Evolutionary conservation across 2,888 invertebrate genomes (phyloP).

Genomic region (Arge pagana): DNA sequence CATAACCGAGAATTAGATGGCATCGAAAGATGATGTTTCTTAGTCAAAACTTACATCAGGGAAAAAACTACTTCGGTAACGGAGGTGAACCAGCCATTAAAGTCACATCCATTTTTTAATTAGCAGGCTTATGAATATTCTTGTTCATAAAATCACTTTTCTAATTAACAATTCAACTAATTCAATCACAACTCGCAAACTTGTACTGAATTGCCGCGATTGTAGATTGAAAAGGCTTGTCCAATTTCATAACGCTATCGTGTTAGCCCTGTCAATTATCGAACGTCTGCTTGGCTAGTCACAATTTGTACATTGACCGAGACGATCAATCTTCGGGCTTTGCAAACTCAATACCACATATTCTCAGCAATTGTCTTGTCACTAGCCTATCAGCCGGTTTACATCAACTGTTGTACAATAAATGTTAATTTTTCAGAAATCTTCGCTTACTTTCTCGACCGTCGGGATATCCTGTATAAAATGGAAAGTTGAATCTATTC

Average conservation of each 20-base stretch:
- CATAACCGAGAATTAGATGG: constrained; percentile 7
- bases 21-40: constrained; percentile 20
- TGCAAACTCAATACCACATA: constrained; percentile 4
- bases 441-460: constrained; percentile 7
- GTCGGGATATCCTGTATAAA: neutral
- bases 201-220: constrained; percentile 3
- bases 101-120: constrained; percentile 1
- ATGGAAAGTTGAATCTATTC: no score
- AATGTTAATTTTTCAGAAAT: constrained; percentile 11
- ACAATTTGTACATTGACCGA: constrained; percentile 15
- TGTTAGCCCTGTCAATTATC: constrained; percentile 5
- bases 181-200: neutral
- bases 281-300: constrained; percentile 9
- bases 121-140: neutral
- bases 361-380: constrained; percentile 2
- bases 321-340: constrained; percentile 3
- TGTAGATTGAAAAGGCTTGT: constrained; percentile 8
- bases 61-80: neutral
- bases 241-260: constrained; percentile 10
- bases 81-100: constrained; percentile 1
- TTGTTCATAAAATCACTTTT: no score
- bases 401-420: constrained; percentile 9
- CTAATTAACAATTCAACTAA: constrained; percentile 4
- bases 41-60: constrained; percentile 6
- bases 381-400: constrained; percentile 1